These are phyloP conservation scores for Ciconia nigra DNA, from an alignment of 2,797 vertebrate species.

Conservation along the genomic window DNA sequence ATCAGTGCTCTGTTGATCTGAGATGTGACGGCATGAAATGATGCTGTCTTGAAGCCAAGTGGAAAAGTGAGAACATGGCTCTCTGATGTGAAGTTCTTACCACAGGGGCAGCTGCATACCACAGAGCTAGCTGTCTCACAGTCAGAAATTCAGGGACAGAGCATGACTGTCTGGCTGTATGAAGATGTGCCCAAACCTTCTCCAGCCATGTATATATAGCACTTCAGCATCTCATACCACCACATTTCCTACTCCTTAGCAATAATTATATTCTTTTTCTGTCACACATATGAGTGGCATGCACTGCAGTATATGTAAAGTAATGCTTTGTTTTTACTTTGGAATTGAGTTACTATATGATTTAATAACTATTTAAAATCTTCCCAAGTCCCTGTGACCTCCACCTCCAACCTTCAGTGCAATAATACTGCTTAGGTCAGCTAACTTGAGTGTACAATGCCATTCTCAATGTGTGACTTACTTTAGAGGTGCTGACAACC, in stretches of 20 bases:
- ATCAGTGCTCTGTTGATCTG: neutral
- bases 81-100: neutral
- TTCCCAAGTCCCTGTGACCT: neutral
- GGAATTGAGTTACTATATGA: neutral
- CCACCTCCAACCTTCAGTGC: neutral
- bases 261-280: neutral
- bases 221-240: neutral
- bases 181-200: neutral
- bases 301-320: neutral
- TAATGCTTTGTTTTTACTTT: neutral
- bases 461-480: fast-evolving
- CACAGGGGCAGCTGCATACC: neutral
- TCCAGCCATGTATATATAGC: neutral
- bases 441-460: neutral
- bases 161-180: neutral
- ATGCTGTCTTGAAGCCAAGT: neutral
- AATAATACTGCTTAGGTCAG: neutral
- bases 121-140: neutral
- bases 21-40: neutral
- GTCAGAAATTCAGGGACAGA: neutral
- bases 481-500: neutral
- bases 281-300: neutral
- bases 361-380: neutral
- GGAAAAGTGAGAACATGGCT: neutral
- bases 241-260: neutral